Evolutionary conservation across 2,113 vertebrate genomes (phyloP), one percentile per base, ranked within the genome.

Genomic region (Tonatia bakeri): DNA sequence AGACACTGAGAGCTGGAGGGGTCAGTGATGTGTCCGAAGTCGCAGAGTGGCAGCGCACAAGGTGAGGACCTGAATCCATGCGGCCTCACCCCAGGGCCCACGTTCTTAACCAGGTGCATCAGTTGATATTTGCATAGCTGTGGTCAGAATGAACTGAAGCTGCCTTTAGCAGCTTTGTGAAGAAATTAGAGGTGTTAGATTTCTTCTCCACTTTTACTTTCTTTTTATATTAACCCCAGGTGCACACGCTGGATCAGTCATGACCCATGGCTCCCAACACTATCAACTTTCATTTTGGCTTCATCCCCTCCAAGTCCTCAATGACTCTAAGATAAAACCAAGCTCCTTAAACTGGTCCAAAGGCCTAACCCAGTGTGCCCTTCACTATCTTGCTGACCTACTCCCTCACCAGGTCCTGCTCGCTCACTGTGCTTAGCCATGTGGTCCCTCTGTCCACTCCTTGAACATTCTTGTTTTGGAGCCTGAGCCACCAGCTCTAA

Each of bases 321-420:
- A 1, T 5, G 7, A 40, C 40, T 7, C 0, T 4, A 31, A 22
- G 24, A 20, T 19, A 26, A 17, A 83, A 24, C 4, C n/a, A 36
- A 38, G 56, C 83, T 47, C 56, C 54, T 28, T 17, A 10, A 67
- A 10, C 26, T 13, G 38, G n/a, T 26, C 45, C 70, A 38, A 38
- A 75, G 38, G 72, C 33, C 65, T 4, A 17, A 2, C 8, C 16
- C 8, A 1, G 64, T 4, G n/a, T 9, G 45, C 14, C 43, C 4
- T 5, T 26, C 38, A 6, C 26, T 0, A 1, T 8, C 69, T 50
- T 10, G 0, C 90, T 36, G 40, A 47, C 45, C 40, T 84, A 38
- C 3, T 11, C 20, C 33, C 8, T 8, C 20, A 19, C 15, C 14
- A 22, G 0, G 0, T 22, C 12, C n/a, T 15, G 38, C 17, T 43